Percentiles rank a stretch among this genome's conserved stretches.
phyloP scores from a whole-genome alignment of 2,888 invertebrate genomes.

The Psylliodes chrysocephalus region DNA sequence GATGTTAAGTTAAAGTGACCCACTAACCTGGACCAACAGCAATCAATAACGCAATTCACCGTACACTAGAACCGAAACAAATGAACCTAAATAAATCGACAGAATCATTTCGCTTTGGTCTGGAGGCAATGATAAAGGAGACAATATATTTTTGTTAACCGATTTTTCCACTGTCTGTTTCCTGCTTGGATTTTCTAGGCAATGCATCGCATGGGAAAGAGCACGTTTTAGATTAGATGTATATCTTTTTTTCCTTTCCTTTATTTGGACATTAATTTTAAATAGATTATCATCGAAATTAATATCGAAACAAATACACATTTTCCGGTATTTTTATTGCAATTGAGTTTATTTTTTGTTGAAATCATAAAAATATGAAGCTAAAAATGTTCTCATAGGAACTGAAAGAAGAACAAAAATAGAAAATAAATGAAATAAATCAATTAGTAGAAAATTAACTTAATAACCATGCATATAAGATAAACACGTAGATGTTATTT shows the following conservation, averaged over 20 bases:
- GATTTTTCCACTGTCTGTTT: slow-evolving; percentile 17
- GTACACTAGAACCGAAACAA: slow-evolving; percentile 38
- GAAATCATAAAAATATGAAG: too few relatives aligned
- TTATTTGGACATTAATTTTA: too few relatives aligned
- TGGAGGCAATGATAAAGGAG: slow-evolving; percentile 29
- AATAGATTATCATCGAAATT: too few relatives aligned
- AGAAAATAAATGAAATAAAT: too few relatives aligned
- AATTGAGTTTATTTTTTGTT: too few relatives aligned
- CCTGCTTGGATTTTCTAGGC: neutral
- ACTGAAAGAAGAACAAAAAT: too few relatives aligned
- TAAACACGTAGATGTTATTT: too few relatives aligned
- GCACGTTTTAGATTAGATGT: slow-evolving; percentile 8
- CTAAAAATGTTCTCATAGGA: too few relatives aligned
- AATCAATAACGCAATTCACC: slow-evolving; percentile 40
- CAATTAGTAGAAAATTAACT: too few relatives aligned
- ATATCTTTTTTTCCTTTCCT: slow-evolving; percentile 5
- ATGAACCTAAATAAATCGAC: slow-evolving; percentile 40
- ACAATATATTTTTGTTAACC: slow-evolving; percentile 27
- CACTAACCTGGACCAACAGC: slow-evolving; percentile 38
- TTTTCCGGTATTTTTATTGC: too few relatives aligned
- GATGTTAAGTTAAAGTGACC: slow-evolving; percentile 7
- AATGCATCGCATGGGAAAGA: neutral
- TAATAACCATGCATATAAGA: too few relatives aligned
- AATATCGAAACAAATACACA: too few relatives aligned
- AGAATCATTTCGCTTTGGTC: slow-evolving; percentile 31